These are phyloP conservation scores for Aphelocoma californica DNA, from an alignment of 2,797 vertebrate species.

Conservation along the genomic window DNA sequence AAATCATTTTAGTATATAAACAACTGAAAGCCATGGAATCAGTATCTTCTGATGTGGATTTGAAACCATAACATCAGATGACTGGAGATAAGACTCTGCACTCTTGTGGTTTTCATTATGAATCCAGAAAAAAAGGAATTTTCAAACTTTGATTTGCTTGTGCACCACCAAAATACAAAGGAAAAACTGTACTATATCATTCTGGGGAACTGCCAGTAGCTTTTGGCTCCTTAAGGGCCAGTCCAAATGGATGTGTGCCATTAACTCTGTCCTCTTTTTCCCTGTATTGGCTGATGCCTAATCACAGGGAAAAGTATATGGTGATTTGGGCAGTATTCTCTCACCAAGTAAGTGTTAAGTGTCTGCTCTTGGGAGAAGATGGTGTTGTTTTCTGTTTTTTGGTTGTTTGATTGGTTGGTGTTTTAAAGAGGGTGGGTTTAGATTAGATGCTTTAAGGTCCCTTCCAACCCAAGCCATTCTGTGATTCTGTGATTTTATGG, in stretches of 20 bases:
- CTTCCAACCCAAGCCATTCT: background rate
- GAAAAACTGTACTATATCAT: background rate
- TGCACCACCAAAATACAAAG: background rate
- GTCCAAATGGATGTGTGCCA: background rate
- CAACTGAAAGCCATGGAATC: background rate
- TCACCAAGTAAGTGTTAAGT: background rate
- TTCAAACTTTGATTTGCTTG: background rate
- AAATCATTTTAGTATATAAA: constrained; percentile 21
- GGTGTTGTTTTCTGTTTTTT: background rate
- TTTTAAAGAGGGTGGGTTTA: background rate
- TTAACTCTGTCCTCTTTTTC: background rate
- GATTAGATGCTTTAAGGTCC: background rate
- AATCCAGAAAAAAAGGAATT: background rate
- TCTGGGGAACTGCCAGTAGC: background rate
- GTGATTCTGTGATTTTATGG: background rate
- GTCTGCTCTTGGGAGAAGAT: background rate
- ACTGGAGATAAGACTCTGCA: background rate
- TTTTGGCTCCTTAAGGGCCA: background rate
- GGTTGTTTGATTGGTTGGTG: accelerated
- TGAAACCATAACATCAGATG: background rate
- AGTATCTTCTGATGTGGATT: constrained; percentile 16
- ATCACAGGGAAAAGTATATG: background rate
- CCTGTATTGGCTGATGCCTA: background rate
- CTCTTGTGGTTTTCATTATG: background rate
- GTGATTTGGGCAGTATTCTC: background rate